Base-by-base conservation (phyloP, 53 echinoderm and acorn worm genomes). In the Patiria pectinifera region DNA sequence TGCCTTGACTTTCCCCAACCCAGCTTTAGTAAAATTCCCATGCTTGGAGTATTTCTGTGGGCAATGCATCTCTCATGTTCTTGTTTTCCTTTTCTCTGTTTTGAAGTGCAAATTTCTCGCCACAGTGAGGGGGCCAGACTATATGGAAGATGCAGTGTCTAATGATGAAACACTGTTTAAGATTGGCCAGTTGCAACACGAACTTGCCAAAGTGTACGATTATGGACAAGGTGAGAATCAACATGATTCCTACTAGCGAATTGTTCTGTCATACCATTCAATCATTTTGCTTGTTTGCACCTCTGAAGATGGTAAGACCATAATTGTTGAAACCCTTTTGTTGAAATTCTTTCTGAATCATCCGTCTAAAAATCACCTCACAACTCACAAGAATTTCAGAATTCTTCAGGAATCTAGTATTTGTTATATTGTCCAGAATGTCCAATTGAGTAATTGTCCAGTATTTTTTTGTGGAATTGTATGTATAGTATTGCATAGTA, bases 221-320 rank as follows among this genome's bases (percentile, higher is more conserved):
- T 99, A 99, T 92, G 92, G 90, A 53, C 97, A 99, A 93, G 99
- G 97, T 96, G 83, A 82, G 86, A 18, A 12, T 59, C 12, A 15
- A 26, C 15, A 3, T 1, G 66, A 66, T 14, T 14, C 35, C 35
- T n/a, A n/a, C 35, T 35, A 11, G 60, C 0, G 60, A 12, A 11
- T 60, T 11, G 60, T 12, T 11, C 12, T 11, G 60, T 60, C 9
- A 12, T 60, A 19, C 48, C 21, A n/a, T 62, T 16, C 18, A 53
- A 8, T 4, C 49, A 8, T 46, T 82, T 58, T 82, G 22, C 21
- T 53, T 53, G 53, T 53, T 49, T 5, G 21, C 16, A n/a, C 2
- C 2, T 84, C 4, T 15, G 12, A 21, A 89, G n/a, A n/a, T 35
- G 35, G 35, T 35, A 35, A 35, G 35, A 35, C 35, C 35, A 0